phyloP scores from a whole-genome alignment of 2,888 invertebrate species.

The Epinotia demarniana region DNA sequence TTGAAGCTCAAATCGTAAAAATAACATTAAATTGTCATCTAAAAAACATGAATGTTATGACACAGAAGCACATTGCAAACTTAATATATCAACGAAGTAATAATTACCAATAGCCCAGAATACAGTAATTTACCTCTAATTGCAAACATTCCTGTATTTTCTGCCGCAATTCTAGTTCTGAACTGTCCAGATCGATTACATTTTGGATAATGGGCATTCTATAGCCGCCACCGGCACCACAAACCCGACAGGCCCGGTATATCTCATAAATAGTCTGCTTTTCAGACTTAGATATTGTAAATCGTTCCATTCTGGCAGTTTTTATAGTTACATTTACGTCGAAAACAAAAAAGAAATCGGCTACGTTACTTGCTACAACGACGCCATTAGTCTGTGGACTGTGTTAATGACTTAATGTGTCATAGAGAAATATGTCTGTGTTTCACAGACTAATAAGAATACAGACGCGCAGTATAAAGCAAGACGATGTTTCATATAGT shows the following conservation, averaged over 20 bases:
- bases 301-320: constrained; percentile 65
- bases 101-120: not conserved
- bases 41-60: constrained; percentile 4
- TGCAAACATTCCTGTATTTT: constrained; percentile 79
- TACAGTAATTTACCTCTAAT: constrained; percentile 69
- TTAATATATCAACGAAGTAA: not conserved
- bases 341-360: constrained; percentile 46
- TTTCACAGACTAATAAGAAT: too few relatives aligned
- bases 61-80: not conserved
- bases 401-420: too few relatives aligned
- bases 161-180: constrained; percentile 68
- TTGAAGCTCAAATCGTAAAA: not conserved
- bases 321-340: constrained; percentile 48
- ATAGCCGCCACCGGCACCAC: constrained; percentile 79
- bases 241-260: constrained; percentile 78
- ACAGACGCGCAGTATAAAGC: too few relatives aligned
- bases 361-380: constrained; percentile 50
- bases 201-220: constrained; percentile 82
- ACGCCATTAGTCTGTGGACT: too few relatives aligned
- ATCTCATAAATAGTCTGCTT: constrained; percentile 75
- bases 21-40: not conserved
- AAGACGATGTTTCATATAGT: too few relatives aligned
- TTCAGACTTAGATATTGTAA: constrained; percentile 62
- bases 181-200: constrained; percentile 63
- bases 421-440: too few relatives aligned